A percentile compares a stretch with the other conserved stretches of the same genome.
These are phyloP conservation scores for Sinocyclocheilus anophthalmus DNA, from an alignment of 2,113 vertebrate species.

Conservation along the genomic window DNA sequence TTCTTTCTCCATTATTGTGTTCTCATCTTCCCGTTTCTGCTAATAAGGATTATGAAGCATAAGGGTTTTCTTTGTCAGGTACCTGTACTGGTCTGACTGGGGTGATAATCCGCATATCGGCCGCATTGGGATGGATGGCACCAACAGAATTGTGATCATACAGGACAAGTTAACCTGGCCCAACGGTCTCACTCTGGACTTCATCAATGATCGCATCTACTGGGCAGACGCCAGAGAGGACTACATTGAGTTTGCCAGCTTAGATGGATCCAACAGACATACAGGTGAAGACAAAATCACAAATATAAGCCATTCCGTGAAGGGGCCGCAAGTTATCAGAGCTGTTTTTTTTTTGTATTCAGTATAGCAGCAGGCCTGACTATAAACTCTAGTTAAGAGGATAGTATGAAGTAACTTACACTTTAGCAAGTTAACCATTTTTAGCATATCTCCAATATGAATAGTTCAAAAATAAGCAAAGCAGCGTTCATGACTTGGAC, in stretches of 20 bases:
- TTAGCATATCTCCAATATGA: not conserved
- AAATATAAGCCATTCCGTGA: not conserved
- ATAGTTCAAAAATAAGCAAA: not conserved
- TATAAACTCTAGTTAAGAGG: not conserved
- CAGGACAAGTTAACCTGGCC: constrained; percentile 96
- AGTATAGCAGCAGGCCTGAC: not conserved
- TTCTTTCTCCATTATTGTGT: too few species aligned
- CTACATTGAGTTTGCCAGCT: constrained; percentile 93
- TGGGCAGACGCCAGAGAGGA: constrained; percentile 96
- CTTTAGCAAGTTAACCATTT: not conserved
- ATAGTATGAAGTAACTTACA: not conserved
- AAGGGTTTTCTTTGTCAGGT: constrained; percentile 70
- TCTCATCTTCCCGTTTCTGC: not conserved
- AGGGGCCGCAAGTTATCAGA: not conserved
- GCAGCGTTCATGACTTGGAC: not conserved
- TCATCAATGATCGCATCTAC: constrained; percentile 93
- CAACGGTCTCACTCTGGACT: constrained; percentile 93
- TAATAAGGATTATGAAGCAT: not conserved
- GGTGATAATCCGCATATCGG: constrained; percentile 95
- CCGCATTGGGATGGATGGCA: constrained; percentile 94
- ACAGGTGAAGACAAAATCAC: constrained; percentile 75
- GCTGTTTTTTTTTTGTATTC: not conserved
- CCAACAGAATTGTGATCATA: constrained; percentile 87
- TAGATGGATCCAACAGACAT: constrained; percentile 90
- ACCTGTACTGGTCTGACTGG: constrained; percentile 99